Conservation (phyloP, 2,113 vertebrate species). For the Muntiacus reevesi region DNA sequence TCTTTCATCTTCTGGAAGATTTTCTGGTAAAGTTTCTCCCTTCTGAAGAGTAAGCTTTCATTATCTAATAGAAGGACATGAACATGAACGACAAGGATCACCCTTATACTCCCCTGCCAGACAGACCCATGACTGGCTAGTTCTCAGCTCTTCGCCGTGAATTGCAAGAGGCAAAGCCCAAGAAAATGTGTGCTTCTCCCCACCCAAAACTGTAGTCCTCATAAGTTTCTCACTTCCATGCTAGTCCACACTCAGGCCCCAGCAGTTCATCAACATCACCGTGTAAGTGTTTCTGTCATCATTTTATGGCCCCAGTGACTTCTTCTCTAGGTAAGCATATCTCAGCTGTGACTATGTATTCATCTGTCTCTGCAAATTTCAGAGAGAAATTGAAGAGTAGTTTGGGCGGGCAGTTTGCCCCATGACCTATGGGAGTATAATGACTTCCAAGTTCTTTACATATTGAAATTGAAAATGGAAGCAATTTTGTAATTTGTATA, state of each 20-base stretch:
- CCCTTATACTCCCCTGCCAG: not conserved
- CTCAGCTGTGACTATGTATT: not conserved
- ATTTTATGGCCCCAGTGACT: not conserved
- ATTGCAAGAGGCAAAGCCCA: not conserved
- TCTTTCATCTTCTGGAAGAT: not conserved
- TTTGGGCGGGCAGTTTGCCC: not conserved
- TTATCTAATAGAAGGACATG: not conserved
- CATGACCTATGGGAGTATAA: not conserved
- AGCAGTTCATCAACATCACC: not conserved
- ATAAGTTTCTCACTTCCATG: not conserved
- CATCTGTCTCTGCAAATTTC: not conserved
- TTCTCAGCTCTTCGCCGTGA: not conserved
- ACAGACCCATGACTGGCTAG: accelerated
- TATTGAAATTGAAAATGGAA: not conserved
- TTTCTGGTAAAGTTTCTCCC: not conserved
- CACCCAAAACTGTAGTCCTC: not conserved
- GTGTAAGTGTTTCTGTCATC: not conserved
- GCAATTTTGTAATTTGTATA: not conserved
- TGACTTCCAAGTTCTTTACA: not conserved
- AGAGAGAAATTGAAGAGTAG: not conserved
- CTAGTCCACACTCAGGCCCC: not conserved
- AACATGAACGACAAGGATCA: no score
- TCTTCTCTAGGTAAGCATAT: not conserved
- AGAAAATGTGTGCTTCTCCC: not conserved
- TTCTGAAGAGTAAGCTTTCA: not conserved